Base-by-base conservation (phyloP, 2,888 invertebrate species). In the Diloba caeruleocephala region DNA sequence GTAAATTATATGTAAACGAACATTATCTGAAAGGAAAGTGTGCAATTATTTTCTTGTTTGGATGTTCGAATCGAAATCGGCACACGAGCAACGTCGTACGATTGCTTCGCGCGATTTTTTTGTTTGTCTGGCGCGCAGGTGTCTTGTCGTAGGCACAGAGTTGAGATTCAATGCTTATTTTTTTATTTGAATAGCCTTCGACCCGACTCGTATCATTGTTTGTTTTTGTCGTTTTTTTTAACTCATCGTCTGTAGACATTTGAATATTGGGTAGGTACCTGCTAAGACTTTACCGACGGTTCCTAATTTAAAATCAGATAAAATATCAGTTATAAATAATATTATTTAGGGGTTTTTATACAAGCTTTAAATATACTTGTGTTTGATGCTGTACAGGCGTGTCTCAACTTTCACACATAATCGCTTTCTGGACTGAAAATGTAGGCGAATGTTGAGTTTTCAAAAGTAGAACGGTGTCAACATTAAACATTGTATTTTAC, bases 91-190 rank as follows among this genome's bases (percentile, higher is more conserved):
- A 19, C 43, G 53, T 41, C 67, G 70, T 64, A 63, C 71, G 78
- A 80, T 81, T 79, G 78, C 74, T 78, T 78, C 77, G 77, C 77
- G 81, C 78, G 80, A 81, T 84, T 88, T 89, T 89, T 90, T 89
- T 88, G 82, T 73, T 74, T 76, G 88, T 89, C 88, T 89, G 87
- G 84, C 81, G 80, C 84, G 86, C 89, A 89, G 89, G 89, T 89
- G 89, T 83, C 80, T 85, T 75, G 69, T 72, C 71, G 75, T 72
- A 78, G 75, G 76, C 74, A 72, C 74, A 69, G 56, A 63, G 73
- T 72, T 73, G 63, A 73, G 77, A 78, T 72, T 75, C 73, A 68
- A 73, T 69, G 74, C 70, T 80, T 46, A 62, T 76, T 74, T 80
- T 86, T 86, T 86, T 87, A 84, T 78, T 58, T 65, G 64, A 76